Conservation (phyloP, 1,140 invertebrate genomes). For the Ladona fulva region DNA sequence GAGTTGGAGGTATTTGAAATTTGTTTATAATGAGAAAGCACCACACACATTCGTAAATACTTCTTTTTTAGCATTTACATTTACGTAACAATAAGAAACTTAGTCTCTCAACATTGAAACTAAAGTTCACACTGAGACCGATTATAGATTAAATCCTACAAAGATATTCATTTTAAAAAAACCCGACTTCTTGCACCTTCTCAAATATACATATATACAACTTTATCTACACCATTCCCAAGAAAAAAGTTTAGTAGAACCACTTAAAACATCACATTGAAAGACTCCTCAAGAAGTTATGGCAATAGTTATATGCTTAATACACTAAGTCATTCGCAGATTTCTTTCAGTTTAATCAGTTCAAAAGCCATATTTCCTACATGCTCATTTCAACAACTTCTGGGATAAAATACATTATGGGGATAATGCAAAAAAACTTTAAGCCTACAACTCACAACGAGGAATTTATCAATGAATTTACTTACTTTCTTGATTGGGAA, state of each 20-base stretch:
- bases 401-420: background rate
- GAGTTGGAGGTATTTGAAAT: constrained; percentile 1
- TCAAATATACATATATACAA: constrained; percentile 9
- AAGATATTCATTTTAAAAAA: background rate
- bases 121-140: background rate
- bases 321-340: background rate
- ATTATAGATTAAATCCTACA: background rate
- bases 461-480: background rate
- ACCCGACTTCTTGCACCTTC: background rate
- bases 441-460: background rate
- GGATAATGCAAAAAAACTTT: background rate
- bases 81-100: background rate
- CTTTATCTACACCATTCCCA: constrained; percentile 7
- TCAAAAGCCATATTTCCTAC: background rate
- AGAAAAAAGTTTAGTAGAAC: constrained; percentile 1
- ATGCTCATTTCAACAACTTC: constrained; percentile 7
- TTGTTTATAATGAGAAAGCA: constrained; percentile 10
- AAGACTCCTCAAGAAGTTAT: constrained; percentile 5
- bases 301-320: background rate
- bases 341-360: background rate
- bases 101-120: constrained; percentile 1
- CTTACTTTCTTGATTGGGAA: background rate
- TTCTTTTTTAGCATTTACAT: background rate
- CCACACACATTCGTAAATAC: constrained; percentile 9
- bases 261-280: constrained; percentile 6